These are phyloP conservation scores for Penaeus indicus DNA, from an alignment of 1,140 invertebrate genomes.

Conservation along the genomic window DNA sequence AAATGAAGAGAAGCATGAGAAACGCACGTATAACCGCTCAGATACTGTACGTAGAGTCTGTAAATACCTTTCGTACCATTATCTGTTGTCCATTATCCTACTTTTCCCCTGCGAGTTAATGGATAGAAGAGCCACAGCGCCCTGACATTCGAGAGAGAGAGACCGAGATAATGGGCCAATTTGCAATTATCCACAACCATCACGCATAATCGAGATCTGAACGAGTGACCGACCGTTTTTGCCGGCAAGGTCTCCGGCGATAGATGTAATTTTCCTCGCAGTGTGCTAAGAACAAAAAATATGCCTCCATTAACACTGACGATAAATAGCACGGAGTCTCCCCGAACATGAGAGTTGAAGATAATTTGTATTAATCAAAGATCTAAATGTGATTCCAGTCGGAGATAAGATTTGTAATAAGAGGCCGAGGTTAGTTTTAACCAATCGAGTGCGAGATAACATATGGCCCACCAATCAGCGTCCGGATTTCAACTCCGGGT, in stretches of 20 bases:
- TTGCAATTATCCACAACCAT: slow-evolving; percentile 29
- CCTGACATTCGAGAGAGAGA: slow-evolving; percentile 19
- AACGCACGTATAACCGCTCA: too few species aligned
- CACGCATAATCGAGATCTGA: slow-evolving; percentile 14
- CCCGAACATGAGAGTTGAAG: neutral
- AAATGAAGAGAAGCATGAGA: too few species aligned
- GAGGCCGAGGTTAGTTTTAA: neutral
- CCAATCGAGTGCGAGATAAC: neutral
- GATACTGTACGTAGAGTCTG: too few species aligned
- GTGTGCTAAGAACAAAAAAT: slow-evolving; percentile 32
- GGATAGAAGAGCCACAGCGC: neutral
- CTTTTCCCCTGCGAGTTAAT: neutral
- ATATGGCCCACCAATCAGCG: slow-evolving; percentile 7
- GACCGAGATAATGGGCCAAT: slow-evolving; percentile 15
- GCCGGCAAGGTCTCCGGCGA: neutral
- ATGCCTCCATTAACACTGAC: slow-evolving; percentile 11
- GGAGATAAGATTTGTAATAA: slow-evolving; percentile 19
- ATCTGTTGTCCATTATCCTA: slow-evolving; percentile 10
- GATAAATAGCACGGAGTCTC: slow-evolving; percentile 15
- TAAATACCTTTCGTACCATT: neutral
- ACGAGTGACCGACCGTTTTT: slow-evolving; percentile 17
- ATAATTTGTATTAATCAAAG: slow-evolving; percentile 31
- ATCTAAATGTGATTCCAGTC: slow-evolving; percentile 24
- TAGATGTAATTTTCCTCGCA: slow-evolving; percentile 3
- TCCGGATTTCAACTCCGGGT: slow-evolving; percentile 7